Conservation (phyloP, 2,888 invertebrate species). For the Macaria liturata region DNA sequence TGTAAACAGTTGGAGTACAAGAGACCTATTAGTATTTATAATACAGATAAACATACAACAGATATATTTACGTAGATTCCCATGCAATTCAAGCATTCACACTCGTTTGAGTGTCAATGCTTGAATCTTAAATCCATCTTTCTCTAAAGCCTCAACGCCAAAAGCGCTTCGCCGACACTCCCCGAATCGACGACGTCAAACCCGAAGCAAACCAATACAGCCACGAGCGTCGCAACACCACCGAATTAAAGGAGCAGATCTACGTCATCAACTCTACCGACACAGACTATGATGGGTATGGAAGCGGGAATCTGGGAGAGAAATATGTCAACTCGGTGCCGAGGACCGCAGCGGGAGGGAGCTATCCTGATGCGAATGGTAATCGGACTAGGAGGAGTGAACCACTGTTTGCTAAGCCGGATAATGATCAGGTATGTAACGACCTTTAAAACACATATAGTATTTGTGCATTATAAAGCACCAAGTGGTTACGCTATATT, state of each 20-base stretch:
- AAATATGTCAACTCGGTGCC: slow-evolving; percentile 49
- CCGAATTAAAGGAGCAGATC: slow-evolving; percentile 49
- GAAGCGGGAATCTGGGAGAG: slow-evolving; percentile 45
- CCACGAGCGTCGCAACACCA: slow-evolving; percentile 58
- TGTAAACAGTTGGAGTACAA: too few relatives aligned
- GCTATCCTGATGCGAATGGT: slow-evolving; percentile 27
- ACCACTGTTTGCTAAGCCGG: slow-evolving; percentile 53
- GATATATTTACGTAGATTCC: too few relatives aligned
- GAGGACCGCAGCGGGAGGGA: slow-evolving; percentile 34
- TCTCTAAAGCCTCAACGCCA: slow-evolving; percentile 20
- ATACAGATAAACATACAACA: too few relatives aligned
- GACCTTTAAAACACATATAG: too few relatives aligned
- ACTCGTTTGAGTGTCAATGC: too few relatives aligned
- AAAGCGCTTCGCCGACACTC: slow-evolving; percentile 34
- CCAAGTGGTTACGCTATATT: neutral
- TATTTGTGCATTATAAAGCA: too few relatives aligned
- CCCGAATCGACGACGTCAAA: slow-evolving; percentile 56
- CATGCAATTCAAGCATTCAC: too few relatives aligned
- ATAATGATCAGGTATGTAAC: slow-evolving; percentile 64
- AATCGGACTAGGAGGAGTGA: slow-evolving; percentile 58
- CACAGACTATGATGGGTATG: slow-evolving; percentile 52
- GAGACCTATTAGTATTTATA: too few relatives aligned
- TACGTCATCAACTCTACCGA: slow-evolving; percentile 58
- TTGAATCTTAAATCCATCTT: too few relatives aligned
- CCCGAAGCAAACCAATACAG: slow-evolving; percentile 52